These are phyloP conservation scores for Holacanthella duospinosa DNA, from an alignment of 2,888 invertebrate genomes.

Conservation along the genomic window DNA sequence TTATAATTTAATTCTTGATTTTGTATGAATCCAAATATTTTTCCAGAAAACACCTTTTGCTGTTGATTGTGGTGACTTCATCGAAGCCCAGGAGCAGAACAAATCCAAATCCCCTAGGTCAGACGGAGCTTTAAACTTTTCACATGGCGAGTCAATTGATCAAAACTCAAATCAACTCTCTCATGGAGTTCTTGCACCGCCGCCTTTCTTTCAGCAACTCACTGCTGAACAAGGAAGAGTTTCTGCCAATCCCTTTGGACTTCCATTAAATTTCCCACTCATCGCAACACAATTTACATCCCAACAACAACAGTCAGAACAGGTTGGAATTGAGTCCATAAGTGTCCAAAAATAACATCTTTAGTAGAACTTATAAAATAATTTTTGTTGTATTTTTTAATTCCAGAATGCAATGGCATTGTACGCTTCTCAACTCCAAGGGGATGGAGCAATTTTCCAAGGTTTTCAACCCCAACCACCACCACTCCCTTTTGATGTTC, in stretches of 20 bases:
- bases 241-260: conserved; percentile 16
- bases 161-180: conserved; percentile 32
- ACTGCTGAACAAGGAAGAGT: conserved; percentile 18
- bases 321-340: neutral
- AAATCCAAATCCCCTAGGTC: neutral
- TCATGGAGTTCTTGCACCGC: conserved; percentile 25
- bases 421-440: neutral
- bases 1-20: neutral
- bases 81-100: neutral
- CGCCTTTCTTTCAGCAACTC: conserved; percentile 34
- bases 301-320: neutral
- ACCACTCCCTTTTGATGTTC: neutral
- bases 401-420: neutral
- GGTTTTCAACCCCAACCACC: neutral
- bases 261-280: conserved; percentile 20
- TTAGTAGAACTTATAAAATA: neutral
- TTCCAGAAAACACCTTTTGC: conserved; percentile 48
- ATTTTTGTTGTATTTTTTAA: too few relatives aligned
- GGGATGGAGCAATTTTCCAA: neutral
- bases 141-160: conserved; percentile 13
- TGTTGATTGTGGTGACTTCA: conserved; percentile 50
- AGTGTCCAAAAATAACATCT: neutral
- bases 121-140: neutral
- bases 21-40: neutral
- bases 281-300: neutral